A percentile compares a stretch with the other conserved stretches of the same genome.
These are phyloP conservation scores for Oceanites oceanicus DNA, from an alignment of 2,113 vertebrate species.

Conservation along the genomic window DNA sequence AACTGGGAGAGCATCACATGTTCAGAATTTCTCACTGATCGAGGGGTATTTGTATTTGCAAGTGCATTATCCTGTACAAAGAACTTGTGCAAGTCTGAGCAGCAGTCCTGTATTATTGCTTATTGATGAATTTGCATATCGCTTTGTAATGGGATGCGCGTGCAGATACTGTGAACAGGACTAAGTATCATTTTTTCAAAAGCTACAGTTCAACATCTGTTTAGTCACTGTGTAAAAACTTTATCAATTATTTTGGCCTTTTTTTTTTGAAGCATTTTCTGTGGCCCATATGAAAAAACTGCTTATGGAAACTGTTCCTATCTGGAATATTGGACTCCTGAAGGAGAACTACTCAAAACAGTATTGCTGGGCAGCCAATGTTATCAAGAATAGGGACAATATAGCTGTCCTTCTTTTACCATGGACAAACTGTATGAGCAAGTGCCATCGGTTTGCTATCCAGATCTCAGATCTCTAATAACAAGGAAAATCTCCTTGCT, in stretches of 20 bases:
- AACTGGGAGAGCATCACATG: background rate
- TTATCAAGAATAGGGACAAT: background rate
- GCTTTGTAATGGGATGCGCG: background rate
- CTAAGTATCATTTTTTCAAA: background rate
- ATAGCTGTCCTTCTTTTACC: background rate
- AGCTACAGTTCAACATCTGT: background rate
- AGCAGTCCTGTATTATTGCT: background rate
- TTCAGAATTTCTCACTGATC: background rate
- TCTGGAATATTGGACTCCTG: background rate
- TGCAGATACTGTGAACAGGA: background rate
- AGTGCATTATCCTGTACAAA: background rate
- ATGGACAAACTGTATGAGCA: background rate
- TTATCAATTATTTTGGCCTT: background rate
- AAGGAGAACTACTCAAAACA: background rate
- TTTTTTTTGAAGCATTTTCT: background rate
- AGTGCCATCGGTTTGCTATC: background rate
- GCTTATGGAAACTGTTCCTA: background rate
- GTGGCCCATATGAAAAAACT: background rate
- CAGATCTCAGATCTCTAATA: background rate
- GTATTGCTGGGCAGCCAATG: background rate
- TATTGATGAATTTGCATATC: background rate
- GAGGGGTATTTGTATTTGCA: background rate
- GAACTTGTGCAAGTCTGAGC: background rate
- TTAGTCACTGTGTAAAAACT: background rate
- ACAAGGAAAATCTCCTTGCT: background rate